These are phyloP conservation scores for Rhabdomys dilectus DNA, from an alignment of 2,113 vertebrate genomes.

Conservation along the genomic window DNA sequence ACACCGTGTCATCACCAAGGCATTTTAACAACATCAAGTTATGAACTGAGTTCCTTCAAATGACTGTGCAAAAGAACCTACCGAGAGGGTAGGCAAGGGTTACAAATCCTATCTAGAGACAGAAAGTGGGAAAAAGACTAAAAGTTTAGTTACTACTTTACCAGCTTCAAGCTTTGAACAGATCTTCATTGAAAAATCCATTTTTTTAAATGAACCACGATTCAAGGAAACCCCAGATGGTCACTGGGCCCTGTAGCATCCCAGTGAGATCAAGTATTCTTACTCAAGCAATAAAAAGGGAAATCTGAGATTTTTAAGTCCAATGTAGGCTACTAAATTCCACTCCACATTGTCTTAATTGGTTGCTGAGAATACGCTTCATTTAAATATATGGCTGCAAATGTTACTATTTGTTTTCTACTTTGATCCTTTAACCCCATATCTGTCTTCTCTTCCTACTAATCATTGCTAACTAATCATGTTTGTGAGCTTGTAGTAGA, in stretches of 20 bases:
- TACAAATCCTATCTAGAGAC: neutral
- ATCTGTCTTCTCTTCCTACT: neutral
- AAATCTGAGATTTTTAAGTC: neutral
- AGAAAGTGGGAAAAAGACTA: conserved; percentile 7
- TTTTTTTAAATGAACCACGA: conserved; percentile 16
- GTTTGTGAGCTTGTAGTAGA: neutral
- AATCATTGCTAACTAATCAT: neutral
- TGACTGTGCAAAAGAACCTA: neutral
- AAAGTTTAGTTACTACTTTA: neutral
- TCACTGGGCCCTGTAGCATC: neutral
- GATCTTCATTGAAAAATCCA: neutral
- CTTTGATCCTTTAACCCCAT: conserved; percentile 23
- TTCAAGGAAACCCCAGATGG: neutral
- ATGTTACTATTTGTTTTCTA: neutral
- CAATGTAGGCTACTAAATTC: neutral
- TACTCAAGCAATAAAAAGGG: neutral
- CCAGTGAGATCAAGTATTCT: neutral
- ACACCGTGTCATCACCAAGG: neutral
- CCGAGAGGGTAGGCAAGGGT: neutral
- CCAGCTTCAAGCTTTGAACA: conserved; percentile 27
- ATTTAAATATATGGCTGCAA: neutral
- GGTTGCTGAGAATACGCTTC: neutral
- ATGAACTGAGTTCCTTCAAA: neutral
- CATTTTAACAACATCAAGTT: neutral
- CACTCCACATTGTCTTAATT: neutral